Base-by-base conservation (phyloP, 2,888 invertebrate genomes). In the Deilephila elpenor region DNA sequence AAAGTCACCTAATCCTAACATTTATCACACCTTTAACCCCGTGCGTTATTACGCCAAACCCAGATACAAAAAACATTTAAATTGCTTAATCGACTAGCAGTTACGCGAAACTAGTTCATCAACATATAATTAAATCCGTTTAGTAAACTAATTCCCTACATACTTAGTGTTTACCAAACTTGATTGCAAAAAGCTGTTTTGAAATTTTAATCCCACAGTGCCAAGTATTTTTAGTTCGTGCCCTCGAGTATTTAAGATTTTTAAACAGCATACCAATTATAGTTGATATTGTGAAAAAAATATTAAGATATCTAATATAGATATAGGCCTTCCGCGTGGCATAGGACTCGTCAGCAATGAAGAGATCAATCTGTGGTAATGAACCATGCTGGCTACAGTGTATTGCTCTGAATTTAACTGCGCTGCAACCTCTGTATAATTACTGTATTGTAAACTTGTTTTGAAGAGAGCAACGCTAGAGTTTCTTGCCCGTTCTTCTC, bases 181-280 rank as follows among this genome's bases (percentile, higher is more conserved):
- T 37, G 29, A 17, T 64, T 64, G 64, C 20, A 64, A 64, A 64
- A 37, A 64, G 20, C 44, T 64, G 37, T 44, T 64, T 64, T 64
- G 44, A 14, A 44, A 60, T 32, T 60, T 60, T 17, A 60, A 60
- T 29, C 29, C 3, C 7, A 7, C n/a, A 59, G 29, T 17, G 25
- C 14, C 29, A 29, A 17, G 60, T 60, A 60, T 60, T 60, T 56
- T 44, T n/a, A 37, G 11, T 64, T 64, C 64, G 34, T 37, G 37
- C 8, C 64, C 64, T 14, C 14, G 8, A 32, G 17, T 61, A 32
- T 19, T 29, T 19, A 14, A 14, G 29, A 60, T 44, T 14, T 64
- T n/a, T 20, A 20, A 20, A 20, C 20, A 25, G 44, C 20, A 20
- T 8, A 11, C 64, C 25, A 62, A 37, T 64, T 64, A n/a, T 37